Evolutionary conservation across 2,113 vertebrate species (phyloP), one percentile per base, ranked within the genome.

Genomic region (Elanoides forficatus): DNA sequence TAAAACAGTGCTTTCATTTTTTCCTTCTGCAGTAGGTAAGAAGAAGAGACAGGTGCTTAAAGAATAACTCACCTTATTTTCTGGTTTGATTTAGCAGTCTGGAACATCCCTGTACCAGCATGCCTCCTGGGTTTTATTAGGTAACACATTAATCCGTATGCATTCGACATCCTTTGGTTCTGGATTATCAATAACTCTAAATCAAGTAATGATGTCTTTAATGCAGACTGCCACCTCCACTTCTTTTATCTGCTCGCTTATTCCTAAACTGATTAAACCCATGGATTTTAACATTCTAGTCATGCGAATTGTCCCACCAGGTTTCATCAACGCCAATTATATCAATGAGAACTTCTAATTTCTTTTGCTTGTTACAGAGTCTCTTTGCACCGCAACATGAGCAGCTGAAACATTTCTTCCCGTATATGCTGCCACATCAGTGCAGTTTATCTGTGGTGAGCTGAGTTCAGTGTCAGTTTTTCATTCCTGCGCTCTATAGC

Each of bases 111-210:
- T 50, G 29, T 60, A 85, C 36, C 74, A 90, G 22, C 70, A 23
- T 65, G 60, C 53, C 70, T 94, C 52, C 47, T 6, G 48, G 66
- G 36, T 92, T 95, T 95, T 93, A 72, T 95, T 93, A 95, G 71
- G 53, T 50, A 85, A 40, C 20, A 47, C 22, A 21, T 86, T 88
- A 88, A 94, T 95, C 86, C 40, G 1, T 58, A 88, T 73, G 70
- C 81, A 78, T 94, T 91, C 81, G 71, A 53, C 81, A 73, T 82
- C 62, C 78, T 70, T 89, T 89, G n/a, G 50, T 91, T 90, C 87
- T 90, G 81, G 70, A 59, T 96, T 95, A 86, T 93, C 83, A 82
- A 91, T 91, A 95, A 87, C 60, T 87, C 84, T 82, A 85, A 92
- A 91, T 76, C 66, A 88, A 65, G 73, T 85, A 87, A 95, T 58